Evolutionary conservation across 2,797 vertebrate genomes (phyloP).

Genomic region (Epinephelus malabaricus): DNA sequence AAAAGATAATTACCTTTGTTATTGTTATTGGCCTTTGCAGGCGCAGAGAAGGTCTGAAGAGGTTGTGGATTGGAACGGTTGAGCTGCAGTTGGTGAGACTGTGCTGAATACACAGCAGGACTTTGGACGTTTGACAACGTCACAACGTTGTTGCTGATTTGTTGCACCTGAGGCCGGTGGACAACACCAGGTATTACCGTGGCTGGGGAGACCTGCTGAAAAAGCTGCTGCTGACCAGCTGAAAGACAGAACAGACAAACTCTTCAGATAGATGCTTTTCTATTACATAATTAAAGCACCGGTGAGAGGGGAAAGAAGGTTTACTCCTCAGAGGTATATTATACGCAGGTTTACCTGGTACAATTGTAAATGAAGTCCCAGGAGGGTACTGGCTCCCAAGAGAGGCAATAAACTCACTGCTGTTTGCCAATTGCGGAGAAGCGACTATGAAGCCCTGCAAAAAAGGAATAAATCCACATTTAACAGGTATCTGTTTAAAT

Average conservation of each 20-base stretch:
- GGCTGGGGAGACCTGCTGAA: constrained; percentile 67
- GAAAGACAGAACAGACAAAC: constrained; percentile 35
- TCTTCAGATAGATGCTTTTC: neutral
- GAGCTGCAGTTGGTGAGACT: constrained; percentile 50
- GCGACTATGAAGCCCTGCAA: constrained; percentile 80
- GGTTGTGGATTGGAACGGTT: constrained; percentile 43
- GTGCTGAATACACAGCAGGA: constrained; percentile 66
- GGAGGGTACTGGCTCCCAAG: constrained; percentile 74
- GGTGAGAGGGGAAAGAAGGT: neutral
- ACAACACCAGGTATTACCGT: constrained; percentile 69
- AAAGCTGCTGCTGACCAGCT: constrained; percentile 74
- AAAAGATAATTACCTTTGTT: constrained; percentile 62
- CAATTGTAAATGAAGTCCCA: constrained; percentile 77
- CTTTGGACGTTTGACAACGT: constrained; percentile 78
- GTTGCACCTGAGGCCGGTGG: constrained; percentile 79
- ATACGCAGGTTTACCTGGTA: constrained; percentile 69
- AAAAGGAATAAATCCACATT: neutral
- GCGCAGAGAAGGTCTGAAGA: constrained; percentile 58
- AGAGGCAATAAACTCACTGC: constrained; percentile 71
- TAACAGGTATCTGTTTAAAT: neutral
- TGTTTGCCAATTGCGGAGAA: constrained; percentile 71
- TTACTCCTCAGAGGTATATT: neutral
- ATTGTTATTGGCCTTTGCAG: constrained; percentile 39
- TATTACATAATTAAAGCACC: neutral
- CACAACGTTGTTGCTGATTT: constrained; percentile 81